These are phyloP conservation scores for Scomber scombrus DNA, from an alignment of 2,113 vertebrate species.

Conservation along the genomic window DNA sequence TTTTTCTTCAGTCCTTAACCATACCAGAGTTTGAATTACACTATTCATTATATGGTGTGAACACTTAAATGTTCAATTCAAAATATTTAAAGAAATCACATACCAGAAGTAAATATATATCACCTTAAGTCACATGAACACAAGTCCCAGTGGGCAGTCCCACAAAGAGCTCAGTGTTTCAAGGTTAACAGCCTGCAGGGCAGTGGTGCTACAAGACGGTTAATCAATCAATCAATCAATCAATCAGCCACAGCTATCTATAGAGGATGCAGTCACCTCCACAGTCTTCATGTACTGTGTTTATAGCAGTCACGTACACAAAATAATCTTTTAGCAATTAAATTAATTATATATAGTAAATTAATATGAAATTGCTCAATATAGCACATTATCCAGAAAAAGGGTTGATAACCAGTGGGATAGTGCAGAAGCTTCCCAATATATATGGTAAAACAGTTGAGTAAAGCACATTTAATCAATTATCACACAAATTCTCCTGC, in stretches of 20 bases:
- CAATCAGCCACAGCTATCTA: background rate
- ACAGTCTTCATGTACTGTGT: background rate
- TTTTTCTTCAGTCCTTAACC: background rate
- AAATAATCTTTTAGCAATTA: background rate
- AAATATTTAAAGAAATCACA: background rate
- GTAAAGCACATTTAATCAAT: background rate
- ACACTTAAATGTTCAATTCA: background rate
- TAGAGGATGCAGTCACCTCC: background rate
- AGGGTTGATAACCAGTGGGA: background rate
- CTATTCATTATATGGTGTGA: background rate
- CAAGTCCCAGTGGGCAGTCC: background rate
- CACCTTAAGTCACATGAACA: background rate
- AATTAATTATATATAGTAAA: background rate
- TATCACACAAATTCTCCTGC: too few species aligned
- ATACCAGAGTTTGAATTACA: background rate
- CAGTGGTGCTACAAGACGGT: background rate
- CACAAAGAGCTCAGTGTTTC: conserved; percentile 17
- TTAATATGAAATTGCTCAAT: background rate
- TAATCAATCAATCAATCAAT: background rate
- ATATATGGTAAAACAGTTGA: background rate
- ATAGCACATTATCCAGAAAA: background rate
- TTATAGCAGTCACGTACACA: background rate
- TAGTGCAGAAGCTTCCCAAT: background rate
- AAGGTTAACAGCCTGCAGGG: background rate
- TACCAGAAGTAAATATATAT: background rate